phyloP scores from a whole-genome alignment of 2,113 vertebrate genomes.

The Passerina amoena region DNA sequence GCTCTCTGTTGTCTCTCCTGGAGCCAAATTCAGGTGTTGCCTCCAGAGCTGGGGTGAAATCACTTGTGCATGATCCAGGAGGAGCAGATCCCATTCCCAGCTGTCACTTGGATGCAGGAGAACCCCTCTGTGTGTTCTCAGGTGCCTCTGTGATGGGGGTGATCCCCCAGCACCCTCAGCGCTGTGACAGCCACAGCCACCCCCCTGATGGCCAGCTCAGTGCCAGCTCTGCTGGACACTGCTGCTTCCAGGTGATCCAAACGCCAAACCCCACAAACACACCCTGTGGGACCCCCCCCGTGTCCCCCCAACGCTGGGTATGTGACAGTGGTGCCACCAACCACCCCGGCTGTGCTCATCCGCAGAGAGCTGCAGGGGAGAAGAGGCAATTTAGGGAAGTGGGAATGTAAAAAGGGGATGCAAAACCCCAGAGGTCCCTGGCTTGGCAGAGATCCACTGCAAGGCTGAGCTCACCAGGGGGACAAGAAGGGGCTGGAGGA shows the following conservation, averaged over 20 bases:
- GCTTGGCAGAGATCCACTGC: background rate
- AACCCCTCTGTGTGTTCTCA: background rate
- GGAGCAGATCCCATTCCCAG: background rate
- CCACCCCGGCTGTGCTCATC: rapidly evolving
- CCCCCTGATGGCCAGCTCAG: background rate
- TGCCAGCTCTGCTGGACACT: background rate
- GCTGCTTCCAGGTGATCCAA: background rate
- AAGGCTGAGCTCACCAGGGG: background rate
- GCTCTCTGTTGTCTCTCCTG: background rate
- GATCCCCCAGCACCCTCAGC: background rate
- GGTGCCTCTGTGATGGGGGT: rapidly evolving
- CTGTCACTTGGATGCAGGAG: rapidly evolving
- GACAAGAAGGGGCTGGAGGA: background rate
- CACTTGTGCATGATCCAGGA: rapidly evolving
- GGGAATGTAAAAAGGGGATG: background rate
- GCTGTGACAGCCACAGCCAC: background rate
- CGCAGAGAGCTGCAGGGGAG: no score
- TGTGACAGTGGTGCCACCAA: rapidly evolving
- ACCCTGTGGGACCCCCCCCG: background rate
- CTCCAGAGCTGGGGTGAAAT: background rate
- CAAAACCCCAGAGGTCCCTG: background rate
- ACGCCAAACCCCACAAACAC: background rate
- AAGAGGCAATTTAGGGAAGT: rapidly evolving
- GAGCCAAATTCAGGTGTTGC: background rate
- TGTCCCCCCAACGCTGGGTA: rapidly evolving